Evolutionary conservation across 2,888 invertebrate species (phyloP).

Genomic region (Unio delphinus): DNA sequence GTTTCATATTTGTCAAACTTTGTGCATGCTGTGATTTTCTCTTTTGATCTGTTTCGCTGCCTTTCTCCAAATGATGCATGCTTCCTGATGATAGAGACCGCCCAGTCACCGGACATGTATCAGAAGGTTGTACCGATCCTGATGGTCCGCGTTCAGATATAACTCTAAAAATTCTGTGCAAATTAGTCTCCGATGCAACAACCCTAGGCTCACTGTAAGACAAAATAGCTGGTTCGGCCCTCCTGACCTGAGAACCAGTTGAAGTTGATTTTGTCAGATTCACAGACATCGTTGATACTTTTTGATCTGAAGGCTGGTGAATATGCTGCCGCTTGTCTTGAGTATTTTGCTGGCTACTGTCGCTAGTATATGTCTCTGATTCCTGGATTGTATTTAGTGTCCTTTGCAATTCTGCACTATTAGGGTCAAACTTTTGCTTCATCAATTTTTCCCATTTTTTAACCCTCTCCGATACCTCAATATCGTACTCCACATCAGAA

Average conservation of each 20-base stretch:
- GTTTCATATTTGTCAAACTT: constrained; percentile 26
- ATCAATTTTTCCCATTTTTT: constrained; percentile 64
- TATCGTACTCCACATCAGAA: constrained; percentile 65
- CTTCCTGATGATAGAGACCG: no score
- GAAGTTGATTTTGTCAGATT: constrained; percentile 39
- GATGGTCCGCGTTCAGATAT: constrained; percentile 31
- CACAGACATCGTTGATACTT: constrained; percentile 32
- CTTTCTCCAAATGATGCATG: no score
- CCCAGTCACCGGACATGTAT: no score
- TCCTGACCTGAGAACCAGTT: constrained; percentile 22
- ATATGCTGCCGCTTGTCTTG: constrained; percentile 30
- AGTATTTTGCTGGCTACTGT: constrained; percentile 20
- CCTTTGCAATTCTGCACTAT: constrained; percentile 18
- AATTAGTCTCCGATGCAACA: constrained; percentile 42
- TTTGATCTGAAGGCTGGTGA: constrained; percentile 23
- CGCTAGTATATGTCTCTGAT: constrained; percentile 26
- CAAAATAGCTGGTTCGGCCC: constrained; percentile 11
- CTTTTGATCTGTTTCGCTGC: neutral
- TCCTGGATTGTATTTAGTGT: constrained; percentile 50
- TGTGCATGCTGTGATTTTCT: constrained; percentile 11
- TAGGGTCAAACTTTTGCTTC: constrained; percentile 26
- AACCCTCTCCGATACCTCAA: constrained; percentile 62
- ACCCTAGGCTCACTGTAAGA: constrained; percentile 43
- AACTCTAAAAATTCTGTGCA: constrained; percentile 47
- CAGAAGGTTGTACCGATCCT: neutral